Percentiles rank a stretch among this genome's conserved stretches.
These are phyloP conservation scores for Saccostrea glomerata DNA, from an alignment of 1,140 invertebrate genomes.

Conservation along the genomic window DNA sequence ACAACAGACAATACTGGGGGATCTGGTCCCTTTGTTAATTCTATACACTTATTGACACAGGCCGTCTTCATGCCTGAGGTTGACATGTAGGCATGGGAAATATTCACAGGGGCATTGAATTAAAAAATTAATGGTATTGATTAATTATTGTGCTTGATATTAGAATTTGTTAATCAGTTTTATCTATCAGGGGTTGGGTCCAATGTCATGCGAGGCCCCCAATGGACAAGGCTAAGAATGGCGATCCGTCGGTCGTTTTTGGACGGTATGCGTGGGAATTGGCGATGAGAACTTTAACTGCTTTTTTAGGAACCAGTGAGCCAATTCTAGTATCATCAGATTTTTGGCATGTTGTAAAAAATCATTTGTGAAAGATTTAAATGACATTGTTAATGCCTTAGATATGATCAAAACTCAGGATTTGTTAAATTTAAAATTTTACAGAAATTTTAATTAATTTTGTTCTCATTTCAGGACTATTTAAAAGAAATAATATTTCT, in stretches of 20 bases:
- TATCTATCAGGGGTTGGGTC: neutral
- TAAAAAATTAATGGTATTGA: conserved; percentile 21
- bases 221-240: neutral
- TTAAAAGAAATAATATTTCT: neutral
- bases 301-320: conserved; percentile 23
- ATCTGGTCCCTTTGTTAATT: conserved; percentile 21
- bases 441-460: no score
- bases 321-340: conserved; percentile 1
- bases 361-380: conserved; percentile 20
- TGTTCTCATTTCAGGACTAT: neutral
- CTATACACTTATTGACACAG: neutral
- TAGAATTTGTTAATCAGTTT: conserved; percentile 18
- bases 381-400: neutral
- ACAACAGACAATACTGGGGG: neutral
- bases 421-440: neutral
- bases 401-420: neutral
- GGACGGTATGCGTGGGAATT: conserved; percentile 17
- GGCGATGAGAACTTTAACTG: neutral
- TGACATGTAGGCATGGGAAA: conserved; percentile 22
- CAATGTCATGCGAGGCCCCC: neutral
- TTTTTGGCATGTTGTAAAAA: conserved; percentile 14
- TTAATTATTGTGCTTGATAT: conserved; percentile 30
- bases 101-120: neutral
- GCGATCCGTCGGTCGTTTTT: neutral
- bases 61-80: neutral